A percentile compares a stretch with the other conserved stretches of the same genome.
Evolutionary conservation across 2,888 invertebrate genomes (phyloP).

Genomic region (Hymenopus coronatus): DNA sequence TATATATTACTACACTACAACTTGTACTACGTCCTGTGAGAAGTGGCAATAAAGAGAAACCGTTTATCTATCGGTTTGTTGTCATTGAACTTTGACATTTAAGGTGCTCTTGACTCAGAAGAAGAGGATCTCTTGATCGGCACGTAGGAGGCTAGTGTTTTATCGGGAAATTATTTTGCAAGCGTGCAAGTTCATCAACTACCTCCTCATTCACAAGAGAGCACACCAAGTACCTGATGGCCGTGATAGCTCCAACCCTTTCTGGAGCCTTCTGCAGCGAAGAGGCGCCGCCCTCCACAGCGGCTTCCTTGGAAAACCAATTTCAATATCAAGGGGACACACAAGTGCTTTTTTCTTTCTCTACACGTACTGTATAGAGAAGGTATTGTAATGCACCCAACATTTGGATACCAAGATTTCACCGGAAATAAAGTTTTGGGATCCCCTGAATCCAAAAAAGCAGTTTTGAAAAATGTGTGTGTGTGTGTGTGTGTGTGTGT

Average conservation of each 20-base stretch:
- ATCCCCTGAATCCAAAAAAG: too few relatives aligned
- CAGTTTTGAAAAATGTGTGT: too few relatives aligned
- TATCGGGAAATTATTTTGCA: not conserved
- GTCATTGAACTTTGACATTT: not conserved
- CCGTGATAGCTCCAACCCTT: not conserved
- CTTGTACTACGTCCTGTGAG: too few relatives aligned
- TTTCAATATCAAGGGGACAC: too few relatives aligned
- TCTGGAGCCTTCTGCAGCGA: not conserved
- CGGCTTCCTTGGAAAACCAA: not conserved
- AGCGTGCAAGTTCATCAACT: not conserved
- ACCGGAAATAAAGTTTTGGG: too few relatives aligned
- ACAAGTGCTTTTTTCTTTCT: too few relatives aligned
- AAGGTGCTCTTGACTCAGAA: not conserved
- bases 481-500: too few relatives aligned
- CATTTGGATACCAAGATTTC: too few relatives aligned
- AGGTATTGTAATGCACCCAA: too few relatives aligned
- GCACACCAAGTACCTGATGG: not conserved
- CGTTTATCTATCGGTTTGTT: not conserved
- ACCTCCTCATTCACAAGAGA: not conserved
- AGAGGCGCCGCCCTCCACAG: not conserved
- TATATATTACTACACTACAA: too few relatives aligned
- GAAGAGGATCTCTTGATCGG: not conserved
- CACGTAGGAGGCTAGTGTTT: not conserved
- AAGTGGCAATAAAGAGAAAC: not conserved
- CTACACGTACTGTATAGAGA: too few relatives aligned